Evolutionary conservation across 2,113 vertebrate species (phyloP).

Genomic region (Columba janthina): DNA sequence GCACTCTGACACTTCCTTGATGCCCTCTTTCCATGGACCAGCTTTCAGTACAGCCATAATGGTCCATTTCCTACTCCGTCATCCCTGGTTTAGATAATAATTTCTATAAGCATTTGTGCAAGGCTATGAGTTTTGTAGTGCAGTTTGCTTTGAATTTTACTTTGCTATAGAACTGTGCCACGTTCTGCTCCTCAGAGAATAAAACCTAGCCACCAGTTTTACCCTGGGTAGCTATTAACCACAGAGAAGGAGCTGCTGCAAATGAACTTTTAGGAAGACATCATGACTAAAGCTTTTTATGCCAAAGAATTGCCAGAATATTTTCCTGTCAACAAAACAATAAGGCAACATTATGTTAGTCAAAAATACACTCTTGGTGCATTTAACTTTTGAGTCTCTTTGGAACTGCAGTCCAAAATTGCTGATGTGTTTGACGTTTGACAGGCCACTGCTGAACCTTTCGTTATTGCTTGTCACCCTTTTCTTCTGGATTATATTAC

Average conservation of each 20-base stretch:
- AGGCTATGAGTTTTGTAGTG: background rate
- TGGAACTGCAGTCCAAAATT: background rate
- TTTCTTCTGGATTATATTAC: background rate
- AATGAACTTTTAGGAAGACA: background rate
- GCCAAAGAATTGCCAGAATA: constrained; percentile 15
- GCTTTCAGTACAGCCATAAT: background rate
- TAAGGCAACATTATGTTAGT: constrained; percentile 17
- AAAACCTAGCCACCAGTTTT: background rate
- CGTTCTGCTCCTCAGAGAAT: background rate
- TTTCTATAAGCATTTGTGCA: background rate
- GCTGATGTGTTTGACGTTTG: constrained; percentile 37
- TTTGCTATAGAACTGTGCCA: background rate
- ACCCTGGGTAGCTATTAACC: background rate
- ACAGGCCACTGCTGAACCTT: constrained; percentile 8
- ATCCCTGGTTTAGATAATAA: background rate
- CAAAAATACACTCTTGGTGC: constrained; percentile 10
- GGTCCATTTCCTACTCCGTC: background rate
- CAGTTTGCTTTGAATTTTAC: background rate
- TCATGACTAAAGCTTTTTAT: background rate
- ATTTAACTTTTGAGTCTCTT: constrained; percentile 23
- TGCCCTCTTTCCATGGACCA: background rate
- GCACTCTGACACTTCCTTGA: background rate
- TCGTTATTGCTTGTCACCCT: constrained; percentile 13
- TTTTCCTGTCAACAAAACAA: constrained; percentile 29
- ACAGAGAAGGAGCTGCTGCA: background rate